Evolutionary conservation across 2,113 vertebrate species (phyloP).

Genomic region (Psephotus haematonotus): DNA sequence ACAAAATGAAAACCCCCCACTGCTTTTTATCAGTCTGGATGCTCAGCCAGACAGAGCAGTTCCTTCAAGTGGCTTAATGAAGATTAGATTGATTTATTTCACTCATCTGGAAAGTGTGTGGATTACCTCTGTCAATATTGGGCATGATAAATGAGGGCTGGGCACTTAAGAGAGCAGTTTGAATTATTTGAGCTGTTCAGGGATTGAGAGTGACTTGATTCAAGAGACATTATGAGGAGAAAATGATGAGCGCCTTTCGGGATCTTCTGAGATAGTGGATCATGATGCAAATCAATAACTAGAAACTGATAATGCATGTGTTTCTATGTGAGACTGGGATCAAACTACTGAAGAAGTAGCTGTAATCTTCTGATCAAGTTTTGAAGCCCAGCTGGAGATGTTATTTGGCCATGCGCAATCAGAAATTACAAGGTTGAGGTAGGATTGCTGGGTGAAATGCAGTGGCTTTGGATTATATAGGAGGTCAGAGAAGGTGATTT

Average conservation of each 20-base stretch:
- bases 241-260: neutral
- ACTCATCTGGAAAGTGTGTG: slow-evolving; percentile 20
- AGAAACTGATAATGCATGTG: neutral
- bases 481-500: neutral
- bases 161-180: slow-evolving; percentile 19
- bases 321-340: neutral
- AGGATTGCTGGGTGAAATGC: neutral
- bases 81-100: slow-evolving; percentile 56
- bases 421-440: neutral
- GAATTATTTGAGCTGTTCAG: neutral
- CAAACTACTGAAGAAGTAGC: neutral
- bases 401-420: neutral
- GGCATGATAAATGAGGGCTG: slow-evolving; percentile 28
- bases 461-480: neutral
- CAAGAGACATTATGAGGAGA: neutral
- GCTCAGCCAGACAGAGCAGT: neutral
- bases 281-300: neutral
- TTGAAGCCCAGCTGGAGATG: neutral
- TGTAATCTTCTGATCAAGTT: neutral
- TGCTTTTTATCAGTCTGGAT: neutral
- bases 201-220: neutral
- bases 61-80: slow-evolving; percentile 34
- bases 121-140: slow-evolving; percentile 53
- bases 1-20: neutral
- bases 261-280: neutral